Evolutionary conservation across 1,140 invertebrate genomes (phyloP).

Genomic region (Drosophila yakuba): DNA sequence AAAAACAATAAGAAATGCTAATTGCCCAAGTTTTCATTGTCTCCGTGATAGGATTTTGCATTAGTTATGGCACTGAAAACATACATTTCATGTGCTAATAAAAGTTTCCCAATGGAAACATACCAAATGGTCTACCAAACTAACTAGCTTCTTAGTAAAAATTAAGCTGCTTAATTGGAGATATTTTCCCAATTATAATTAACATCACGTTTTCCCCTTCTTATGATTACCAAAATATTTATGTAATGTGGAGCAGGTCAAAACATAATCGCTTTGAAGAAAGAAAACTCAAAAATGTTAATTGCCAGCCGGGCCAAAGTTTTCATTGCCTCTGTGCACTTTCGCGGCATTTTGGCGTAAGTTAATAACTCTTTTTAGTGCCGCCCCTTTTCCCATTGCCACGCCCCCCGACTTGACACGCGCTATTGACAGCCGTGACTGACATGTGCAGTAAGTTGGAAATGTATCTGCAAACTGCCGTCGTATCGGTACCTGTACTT

Average conservation of each 20-base stretch:
- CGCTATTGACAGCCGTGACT: slow-evolving; percentile 72
- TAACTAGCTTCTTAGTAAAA: neutral
- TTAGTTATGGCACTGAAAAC: neutral
- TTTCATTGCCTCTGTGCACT: slow-evolving; percentile 36
- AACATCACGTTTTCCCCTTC: neutral
- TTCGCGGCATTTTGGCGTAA: slow-evolving; percentile 42
- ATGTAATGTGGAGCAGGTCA: slow-evolving; percentile 15
- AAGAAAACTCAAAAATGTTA: slow-evolving; percentile 23
- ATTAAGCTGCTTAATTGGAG: too few species aligned
- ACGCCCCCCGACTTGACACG: slow-evolving; percentile 50
- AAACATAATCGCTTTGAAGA: neutral
- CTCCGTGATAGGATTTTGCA: slow-evolving; percentile 1
- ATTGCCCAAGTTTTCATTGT: slow-evolving; percentile 21
- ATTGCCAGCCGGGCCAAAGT: slow-evolving; percentile 30
- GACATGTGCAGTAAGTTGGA: slow-evolving; percentile 61
- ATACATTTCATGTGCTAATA: neutral
- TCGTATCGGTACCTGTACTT: slow-evolving; percentile 9
- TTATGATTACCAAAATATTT: neutral
- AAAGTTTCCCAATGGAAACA: neutral
- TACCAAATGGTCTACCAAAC: neutral
- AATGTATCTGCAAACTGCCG: slow-evolving; percentile 10
- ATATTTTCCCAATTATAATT: neutral
- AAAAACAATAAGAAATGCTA: slow-evolving; percentile 27
- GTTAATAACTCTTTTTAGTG: slow-evolving; percentile 28
- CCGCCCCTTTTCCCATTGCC: slow-evolving; percentile 6